phyloP scores from a whole-genome alignment of 2,888 invertebrate species.

The Ditula angustiorana region DNA sequence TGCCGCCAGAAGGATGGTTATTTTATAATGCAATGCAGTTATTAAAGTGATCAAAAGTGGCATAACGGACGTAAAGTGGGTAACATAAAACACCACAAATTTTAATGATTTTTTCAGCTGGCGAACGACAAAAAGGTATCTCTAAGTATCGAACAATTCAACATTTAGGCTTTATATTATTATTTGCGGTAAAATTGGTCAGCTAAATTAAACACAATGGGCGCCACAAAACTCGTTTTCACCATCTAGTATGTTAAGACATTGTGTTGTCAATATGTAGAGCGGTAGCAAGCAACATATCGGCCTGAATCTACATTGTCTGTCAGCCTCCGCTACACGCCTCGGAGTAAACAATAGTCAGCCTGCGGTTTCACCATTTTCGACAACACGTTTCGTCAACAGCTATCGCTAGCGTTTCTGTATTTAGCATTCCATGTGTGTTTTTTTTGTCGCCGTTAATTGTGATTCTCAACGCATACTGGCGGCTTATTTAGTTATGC shows the following conservation, averaged over 20 bases:
- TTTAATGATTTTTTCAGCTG: too few species aligned
- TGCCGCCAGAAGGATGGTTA: too few species aligned
- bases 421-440: slow-evolving; percentile 21
- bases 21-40: too few species aligned
- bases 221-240: not conserved
- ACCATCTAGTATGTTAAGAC: not conserved
- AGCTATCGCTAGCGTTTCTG: slow-evolving; percentile 18
- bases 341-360: slow-evolving; percentile 12
- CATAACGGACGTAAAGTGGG: too few species aligned
- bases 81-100: too few species aligned
- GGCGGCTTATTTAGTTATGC: slow-evolving; percentile 67
- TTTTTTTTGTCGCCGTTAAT: slow-evolving; percentile 46
- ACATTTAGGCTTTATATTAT: too few species aligned
- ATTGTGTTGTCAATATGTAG: not conserved
- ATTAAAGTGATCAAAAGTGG: too few species aligned
- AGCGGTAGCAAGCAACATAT: not conserved
- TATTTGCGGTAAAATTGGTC: too few species aligned
- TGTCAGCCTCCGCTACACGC: not conserved
- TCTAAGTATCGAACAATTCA: too few species aligned
- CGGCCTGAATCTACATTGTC: not conserved
- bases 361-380: slow-evolving; percentile 1
- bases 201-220: too few species aligned
- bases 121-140: too few species aligned
- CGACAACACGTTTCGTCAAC: slow-evolving; percentile 1
- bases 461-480: slow-evolving; percentile 62